Percentiles rank a stretch among this genome's conserved stretches.
These are phyloP conservation scores for Agraylea sexmaculata DNA, from an alignment of 1,140 invertebrate species.

Conservation along the genomic window DNA sequence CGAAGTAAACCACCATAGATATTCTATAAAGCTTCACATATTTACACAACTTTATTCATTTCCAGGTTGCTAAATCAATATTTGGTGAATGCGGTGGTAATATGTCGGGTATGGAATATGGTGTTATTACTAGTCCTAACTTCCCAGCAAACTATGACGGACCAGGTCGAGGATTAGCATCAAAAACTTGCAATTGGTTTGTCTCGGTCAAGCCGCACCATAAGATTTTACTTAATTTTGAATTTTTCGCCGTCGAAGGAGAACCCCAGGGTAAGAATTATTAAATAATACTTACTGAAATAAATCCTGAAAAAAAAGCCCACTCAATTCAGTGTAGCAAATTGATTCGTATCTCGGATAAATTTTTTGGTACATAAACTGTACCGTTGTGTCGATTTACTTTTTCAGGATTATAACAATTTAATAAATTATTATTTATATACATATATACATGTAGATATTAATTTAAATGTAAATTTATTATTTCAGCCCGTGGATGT, in stretches of 20 bases:
- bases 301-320: too few relatives aligned
- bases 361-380: neutral
- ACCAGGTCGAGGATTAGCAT: constrained; percentile 57
- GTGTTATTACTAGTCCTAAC: constrained; percentile 77
- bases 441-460: too few relatives aligned
- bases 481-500: constrained; percentile 65
- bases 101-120: constrained; percentile 71
- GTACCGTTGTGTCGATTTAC: constrained; percentile 2
- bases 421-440: too few relatives aligned
- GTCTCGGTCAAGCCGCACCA: constrained; percentile 70
- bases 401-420: too few relatives aligned
- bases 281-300: too few relatives aligned
- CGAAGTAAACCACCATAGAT: constrained; percentile 41
- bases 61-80: constrained; percentile 71
- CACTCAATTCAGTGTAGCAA: too few relatives aligned
- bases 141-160: constrained; percentile 78
- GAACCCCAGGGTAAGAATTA: constrained; percentile 69
- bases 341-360: too few relatives aligned
- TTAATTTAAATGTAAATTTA: too few relatives aligned
- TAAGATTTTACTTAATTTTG: constrained; percentile 77
- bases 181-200: constrained; percentile 86
- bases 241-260: constrained; percentile 79
- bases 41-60: constrained; percentile 70
- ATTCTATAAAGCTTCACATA: constrained; percentile 42
- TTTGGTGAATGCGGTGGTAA: constrained; percentile 88